Evolutionary conservation across 2,797 vertebrate species (phyloP), one percentile per base, ranked within the genome.

Genomic region (Todus mexicanus): DNA sequence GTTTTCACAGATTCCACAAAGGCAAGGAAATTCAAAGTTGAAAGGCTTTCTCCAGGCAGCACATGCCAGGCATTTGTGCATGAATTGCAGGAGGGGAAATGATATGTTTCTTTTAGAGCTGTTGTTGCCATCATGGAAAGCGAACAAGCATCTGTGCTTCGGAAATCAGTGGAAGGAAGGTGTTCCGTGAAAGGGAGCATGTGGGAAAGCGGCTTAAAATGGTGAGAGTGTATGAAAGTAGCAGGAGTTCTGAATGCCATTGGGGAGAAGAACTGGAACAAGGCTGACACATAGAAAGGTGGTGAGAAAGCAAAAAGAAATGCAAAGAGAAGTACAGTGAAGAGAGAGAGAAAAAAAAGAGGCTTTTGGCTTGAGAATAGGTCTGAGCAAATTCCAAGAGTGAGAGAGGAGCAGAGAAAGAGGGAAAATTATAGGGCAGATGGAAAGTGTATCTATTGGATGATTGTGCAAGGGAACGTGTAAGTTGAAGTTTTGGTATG

Each of bases 261-360:
- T 54, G 45, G 72, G 81, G 84, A 96, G 84, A 75, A 94, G 90
- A 96, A 93, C 63, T 94, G 87, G 94, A 95, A 89, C 89, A 84
- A 96, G 93, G 84, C 95, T 96, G 92, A 96, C 94, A 93, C 93
- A 91, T 94, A 87, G 94, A 90, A 96, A 93, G 93, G 86, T 95
- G 92, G 69, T 1, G 26, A 94, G 92, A 94, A 96, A 96, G 93
- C 84, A 95, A 84, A 89, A 66, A 90, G 92, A 90, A 94, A 93
- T 89, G 86, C 82, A 56, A 66, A 94, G 81, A 90, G 70, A 77
- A 92, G 12, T 78, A 93, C 59, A 92, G 59, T 63, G 84, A 85
- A 83, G 50, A 25, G 12, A 6, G 11, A 18, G 15, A 37, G 29
- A 68, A 3, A 13, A 75, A 37, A 31, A 23, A 47, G 19, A 29